Evolutionary conservation across 1,140 invertebrate genomes (phyloP).

Genomic region (Calycopis cecrops): DNA sequence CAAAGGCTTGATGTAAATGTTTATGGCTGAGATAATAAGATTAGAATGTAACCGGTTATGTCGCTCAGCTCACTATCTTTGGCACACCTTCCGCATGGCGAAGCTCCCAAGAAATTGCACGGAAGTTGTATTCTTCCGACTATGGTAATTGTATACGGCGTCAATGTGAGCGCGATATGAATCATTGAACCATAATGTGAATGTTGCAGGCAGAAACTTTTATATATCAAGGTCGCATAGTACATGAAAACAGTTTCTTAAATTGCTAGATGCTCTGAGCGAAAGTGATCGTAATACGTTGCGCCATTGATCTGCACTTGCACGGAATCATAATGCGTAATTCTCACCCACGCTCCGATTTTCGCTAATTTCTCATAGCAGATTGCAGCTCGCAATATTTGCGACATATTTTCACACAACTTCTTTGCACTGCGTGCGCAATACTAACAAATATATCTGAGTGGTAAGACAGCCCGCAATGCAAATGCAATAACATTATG

Average conservation of each 20-base stretch:
- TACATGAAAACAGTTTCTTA: constrained; percentile 1
- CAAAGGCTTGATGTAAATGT: too few species aligned
- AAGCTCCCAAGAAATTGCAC: constrained; percentile 39
- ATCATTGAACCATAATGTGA: constrained; percentile 33
- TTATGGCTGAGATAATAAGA: constrained; percentile 4
- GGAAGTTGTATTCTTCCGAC: constrained; percentile 51
- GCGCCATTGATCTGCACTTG: constrained; percentile 57
- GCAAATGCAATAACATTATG: constrained; percentile 35
- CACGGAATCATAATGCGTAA: constrained; percentile 50
- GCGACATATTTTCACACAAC: constrained; percentile 47
- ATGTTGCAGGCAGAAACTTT: constrained; percentile 11
- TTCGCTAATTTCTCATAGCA: constrained; percentile 52
- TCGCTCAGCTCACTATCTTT: not conserved
- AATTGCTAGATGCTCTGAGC: constrained; percentile 23
- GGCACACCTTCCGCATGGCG: constrained; percentile 31
- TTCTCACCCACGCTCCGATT: constrained; percentile 61
- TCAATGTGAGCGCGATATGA: constrained; percentile 35
- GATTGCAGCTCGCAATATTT: constrained; percentile 32
- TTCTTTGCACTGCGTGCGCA: constrained; percentile 32
- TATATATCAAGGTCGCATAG: not conserved
- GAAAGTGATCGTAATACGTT: constrained; percentile 58
- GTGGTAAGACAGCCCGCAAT: constrained; percentile 28
- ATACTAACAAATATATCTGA: constrained; percentile 30
- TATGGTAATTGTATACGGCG: constrained; percentile 44
- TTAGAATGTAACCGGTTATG: constrained; percentile 1